These are phyloP conservation scores for Cantharis lateralis DNA, from an alignment of 2,888 invertebrate species.

Conservation along the genomic window DNA sequence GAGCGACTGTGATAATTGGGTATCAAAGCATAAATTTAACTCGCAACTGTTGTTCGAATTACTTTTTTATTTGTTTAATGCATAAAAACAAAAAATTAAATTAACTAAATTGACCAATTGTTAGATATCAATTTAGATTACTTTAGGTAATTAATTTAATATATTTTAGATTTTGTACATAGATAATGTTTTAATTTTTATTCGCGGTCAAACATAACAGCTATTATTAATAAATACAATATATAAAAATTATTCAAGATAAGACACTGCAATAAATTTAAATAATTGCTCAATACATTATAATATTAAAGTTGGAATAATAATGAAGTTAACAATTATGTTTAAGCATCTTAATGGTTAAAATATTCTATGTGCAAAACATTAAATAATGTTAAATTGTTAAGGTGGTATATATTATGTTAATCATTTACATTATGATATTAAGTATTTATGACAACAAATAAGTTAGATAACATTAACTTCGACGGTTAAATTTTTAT, in stretches of 20 bases:
- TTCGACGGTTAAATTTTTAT: background rate
- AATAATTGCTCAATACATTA: slow-evolving; percentile 35
- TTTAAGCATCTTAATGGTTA: slow-evolving; percentile 12
- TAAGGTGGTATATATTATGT: background rate
- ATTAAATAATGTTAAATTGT: background rate
- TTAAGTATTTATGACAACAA: background rate
- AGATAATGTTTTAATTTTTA: slow-evolving; percentile 31
- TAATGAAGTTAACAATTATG: slow-evolving; percentile 15
- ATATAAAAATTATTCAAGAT: slow-evolving; percentile 29
- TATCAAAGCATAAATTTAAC: slow-evolving; percentile 35
- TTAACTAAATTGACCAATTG: slow-evolving; percentile 32
- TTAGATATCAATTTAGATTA: slow-evolving; percentile 35
- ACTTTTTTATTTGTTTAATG: slow-evolving; percentile 24
- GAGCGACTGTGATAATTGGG: slow-evolving; percentile 34
- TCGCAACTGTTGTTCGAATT: slow-evolving; percentile 23
- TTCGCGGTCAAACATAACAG: slow-evolving; percentile 21
- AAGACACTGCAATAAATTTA: slow-evolving; percentile 31
- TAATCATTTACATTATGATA: background rate
- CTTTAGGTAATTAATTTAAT: slow-evolving; percentile 33
- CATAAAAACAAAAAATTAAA: slow-evolving; percentile 22
- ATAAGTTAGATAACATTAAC: background rate
- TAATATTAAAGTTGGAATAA: slow-evolving; percentile 26
- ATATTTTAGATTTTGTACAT: slow-evolving; percentile 9
- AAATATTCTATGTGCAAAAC: background rate
- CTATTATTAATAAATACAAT: slow-evolving; percentile 29